Percentiles rank a stretch among this genome's conserved stretches.
Evolutionary conservation across 2,888 invertebrate species (phyloP).

Genomic region (Scrobipalpa atriplicella): DNA sequence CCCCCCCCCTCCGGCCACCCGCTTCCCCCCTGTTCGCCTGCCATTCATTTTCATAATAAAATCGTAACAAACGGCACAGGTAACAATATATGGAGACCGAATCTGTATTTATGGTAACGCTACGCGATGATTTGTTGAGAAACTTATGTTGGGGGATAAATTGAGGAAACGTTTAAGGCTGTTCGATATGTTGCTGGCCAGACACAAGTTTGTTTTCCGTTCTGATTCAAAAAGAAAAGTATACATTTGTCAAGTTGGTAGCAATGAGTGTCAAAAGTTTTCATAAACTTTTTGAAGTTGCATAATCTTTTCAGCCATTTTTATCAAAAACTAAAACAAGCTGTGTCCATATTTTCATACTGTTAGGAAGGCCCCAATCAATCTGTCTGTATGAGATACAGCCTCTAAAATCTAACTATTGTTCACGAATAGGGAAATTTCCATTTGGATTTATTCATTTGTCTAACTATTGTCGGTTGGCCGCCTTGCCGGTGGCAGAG

Average conservation of each 20-base stretch:
- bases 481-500: slow-evolving; percentile 43
- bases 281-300: neutral
- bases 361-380: slow-evolving; percentile 74
- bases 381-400: slow-evolving; percentile 81
- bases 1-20: slow-evolving; percentile 39
- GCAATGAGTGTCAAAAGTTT: neutral
- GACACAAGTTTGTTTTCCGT: neutral
- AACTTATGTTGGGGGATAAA: slow-evolving; percentile 59
- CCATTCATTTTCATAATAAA: slow-evolving; percentile 83
- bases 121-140: slow-evolving; percentile 69
- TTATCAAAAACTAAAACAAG: neutral
- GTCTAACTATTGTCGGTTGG: slow-evolving; percentile 80
- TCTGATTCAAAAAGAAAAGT: neutral
- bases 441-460: slow-evolving; percentile 82
- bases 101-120: slow-evolving; percentile 74
- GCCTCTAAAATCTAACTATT: slow-evolving; percentile 81
- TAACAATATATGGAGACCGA: slow-evolving; percentile 81
- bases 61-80: slow-evolving; percentile 81
- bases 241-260: neutral
- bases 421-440: slow-evolving; percentile 81
- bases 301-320: neutral
- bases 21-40: slow-evolving; percentile 53
- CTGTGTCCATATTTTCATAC: slow-evolving; percentile 56
- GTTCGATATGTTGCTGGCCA: slow-evolving; percentile 2
- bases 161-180: neutral